Evolutionary conservation across 2,113 vertebrate genomes (phyloP).

Genomic region (Ciconia stormi): DNA sequence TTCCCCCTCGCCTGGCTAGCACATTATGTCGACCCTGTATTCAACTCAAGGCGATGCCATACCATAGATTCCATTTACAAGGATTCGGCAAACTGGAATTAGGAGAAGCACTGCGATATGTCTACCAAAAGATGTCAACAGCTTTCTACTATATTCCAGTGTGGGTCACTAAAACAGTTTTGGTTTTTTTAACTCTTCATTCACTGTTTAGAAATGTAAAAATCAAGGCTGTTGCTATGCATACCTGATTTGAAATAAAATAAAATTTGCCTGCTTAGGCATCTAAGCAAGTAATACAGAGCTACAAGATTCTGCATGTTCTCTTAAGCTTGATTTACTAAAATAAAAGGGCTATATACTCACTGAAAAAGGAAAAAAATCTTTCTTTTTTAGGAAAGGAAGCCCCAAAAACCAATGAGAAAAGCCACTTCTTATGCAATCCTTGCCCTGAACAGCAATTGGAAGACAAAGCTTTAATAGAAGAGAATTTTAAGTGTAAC

Average conservation of each 20-base stretch:
- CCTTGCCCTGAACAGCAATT: neutral
- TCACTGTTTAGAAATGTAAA: neutral
- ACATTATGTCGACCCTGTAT: accelerated
- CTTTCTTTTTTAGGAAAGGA: neutral
- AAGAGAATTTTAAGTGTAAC: accelerated
- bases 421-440: neutral
- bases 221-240: neutral
- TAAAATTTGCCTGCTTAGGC: neutral
- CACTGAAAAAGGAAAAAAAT: neutral
- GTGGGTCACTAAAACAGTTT: too few relatives aligned
- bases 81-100: neutral
- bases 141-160: neutral
- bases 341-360: neutral
- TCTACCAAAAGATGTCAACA: neutral
- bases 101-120: accelerated
- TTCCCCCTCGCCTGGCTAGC: neutral
- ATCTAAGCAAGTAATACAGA: neutral
- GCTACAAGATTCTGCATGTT: too few relatives aligned
- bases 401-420: accelerated
- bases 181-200: neutral
- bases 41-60: too few relatives aligned
- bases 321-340: neutral
- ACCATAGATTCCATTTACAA: neutral
- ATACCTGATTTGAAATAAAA: neutral
- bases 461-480: neutral